Evolutionary conservation across 2,797 vertebrate genomes (phyloP), one percentile per base, ranked within the genome.

Genomic region (Sebastiscus albofasciatus): DNA sequence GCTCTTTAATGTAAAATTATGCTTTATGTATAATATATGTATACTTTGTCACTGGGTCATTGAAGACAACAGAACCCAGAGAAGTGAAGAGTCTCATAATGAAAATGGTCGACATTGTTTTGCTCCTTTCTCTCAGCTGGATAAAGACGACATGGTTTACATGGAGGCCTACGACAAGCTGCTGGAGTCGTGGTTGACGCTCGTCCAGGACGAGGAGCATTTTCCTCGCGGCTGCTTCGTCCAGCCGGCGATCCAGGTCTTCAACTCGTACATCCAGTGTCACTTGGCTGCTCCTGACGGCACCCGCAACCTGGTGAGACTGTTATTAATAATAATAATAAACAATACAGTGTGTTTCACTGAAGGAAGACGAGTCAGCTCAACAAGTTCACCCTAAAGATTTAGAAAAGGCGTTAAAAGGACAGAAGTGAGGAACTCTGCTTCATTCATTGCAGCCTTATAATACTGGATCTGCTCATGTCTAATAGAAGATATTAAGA

Each of bases 141-240:
- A 99, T 89, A 99, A 99, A 87, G 98, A 99, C 81, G 98, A 99
- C 92, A 99, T 99, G 98, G 97, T 99, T 11, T 99, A 99, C 90
- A 99, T 99, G 98, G 98, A 99, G 92, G 99, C 99, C 1, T 99
- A 99, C 67, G 99, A 99, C 91, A 98, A 97, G 86, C 95, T 99
- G 82, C 92, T 99, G 91, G 99, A 99, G 92, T 99, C 99, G 18
- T 99, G 99, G 99, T 95, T 99, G 64, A 99, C 97, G 14, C 96
- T 99, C 69, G 97, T 99, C 33, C 98, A 98, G 95, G 99, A 99
- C 59, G 97, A 99, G 80, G 98, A 99, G 90, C 98, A 99, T 92
- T 99, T 99, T 85, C 98, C 98, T 65, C 97, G 98, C 24, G 98
- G 98, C 87, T 99, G 98, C 92, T 99, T 99, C 67, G 96, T 97